Base-by-base conservation (phyloP, 2,113 vertebrate genomes). In the Calonectris borealis region DNA sequence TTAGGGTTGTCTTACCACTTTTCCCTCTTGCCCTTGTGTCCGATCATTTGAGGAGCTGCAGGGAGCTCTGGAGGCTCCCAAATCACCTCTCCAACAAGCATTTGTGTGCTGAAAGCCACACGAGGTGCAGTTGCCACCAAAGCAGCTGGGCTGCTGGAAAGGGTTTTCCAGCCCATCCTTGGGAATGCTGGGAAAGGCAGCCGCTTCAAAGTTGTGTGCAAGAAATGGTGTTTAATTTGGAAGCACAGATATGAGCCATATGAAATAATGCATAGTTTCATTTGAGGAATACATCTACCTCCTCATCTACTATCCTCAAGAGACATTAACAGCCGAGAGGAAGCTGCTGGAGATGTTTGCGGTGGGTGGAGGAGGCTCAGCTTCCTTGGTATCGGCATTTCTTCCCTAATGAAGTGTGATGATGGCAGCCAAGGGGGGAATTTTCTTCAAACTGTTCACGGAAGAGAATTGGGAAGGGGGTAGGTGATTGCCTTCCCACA, bases 101-200 rank as follows among this genome's bases (percentile, higher is more conserved):
- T 90, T 93, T 57, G 32, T 4, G 0, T 68, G 81, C 51, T 75
- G 32, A 62, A 94, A 70, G 60, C 46, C 38, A 13, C 11, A 2
- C 1, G 7, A 72, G 40, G 6, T 76, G 12, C 7, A 8, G 15
- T 49, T 85, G 44, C 46, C n/a, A 65, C 29, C 40, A 73, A 36
- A 83, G 46, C 54, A 65, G 24, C 24, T 27, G 34, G 48, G 52
- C 38, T 62, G 29, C 75, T 96, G 69, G 51, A 65, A 93, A 60
- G 66, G 40, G 26, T 68, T 64, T 96, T 97, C 82, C 77, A 96
- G 62, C 44, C 84, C 32, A 2, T 88, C 60, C 75, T 82, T 90
- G 25, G 77, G 79, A 96, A 65, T 66, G 27, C 65, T 90, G 71
- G 88, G 94, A 93, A 77, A 77, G 24, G 46, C 26, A 94, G 62